Conservation (phyloP, 2,113 vertebrate species). For the Podarcis raffonei region DNA sequence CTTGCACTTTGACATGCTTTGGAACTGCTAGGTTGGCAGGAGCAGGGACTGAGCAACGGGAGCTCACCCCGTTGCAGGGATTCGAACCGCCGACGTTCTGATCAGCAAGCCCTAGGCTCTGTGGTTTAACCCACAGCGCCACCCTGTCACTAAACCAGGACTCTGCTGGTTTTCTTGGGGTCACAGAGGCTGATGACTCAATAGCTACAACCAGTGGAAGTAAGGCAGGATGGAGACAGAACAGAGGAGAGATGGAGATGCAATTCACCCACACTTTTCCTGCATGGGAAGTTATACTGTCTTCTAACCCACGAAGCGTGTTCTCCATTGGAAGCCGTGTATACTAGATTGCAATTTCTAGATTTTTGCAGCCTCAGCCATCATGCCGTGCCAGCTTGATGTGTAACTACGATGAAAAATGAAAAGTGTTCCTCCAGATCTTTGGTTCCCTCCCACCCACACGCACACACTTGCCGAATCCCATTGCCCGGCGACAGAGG, state of each 20-base stretch:
- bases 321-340: not conserved
- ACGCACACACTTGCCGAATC: not conserved
- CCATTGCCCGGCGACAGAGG: not conserved
- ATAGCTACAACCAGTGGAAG: not conserved
- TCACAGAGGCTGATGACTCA: not conserved
- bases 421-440: not conserved
- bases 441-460: not conserved
- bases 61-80: too few species aligned
- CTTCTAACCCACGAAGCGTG: not conserved
- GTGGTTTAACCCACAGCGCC: too few species aligned
- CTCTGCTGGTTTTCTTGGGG: not conserved
- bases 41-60: too few species aligned
- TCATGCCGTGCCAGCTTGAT: not conserved
- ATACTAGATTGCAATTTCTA: too few species aligned
- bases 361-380: not conserved
- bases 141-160: not conserved
- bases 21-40: too few species aligned
- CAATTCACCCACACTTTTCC: not conserved
- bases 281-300: not conserved
- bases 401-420: not conserved
- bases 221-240: not conserved
- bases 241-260: not conserved
- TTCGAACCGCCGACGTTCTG: too few species aligned
- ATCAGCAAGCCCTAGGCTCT: too few species aligned
- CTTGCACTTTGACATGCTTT: too few species aligned